A percentile compares a stretch with the other conserved stretches of the same genome.
phyloP scores from a whole-genome alignment of 2,797 vertebrate species.

The Nannoperca obscura region DNA sequence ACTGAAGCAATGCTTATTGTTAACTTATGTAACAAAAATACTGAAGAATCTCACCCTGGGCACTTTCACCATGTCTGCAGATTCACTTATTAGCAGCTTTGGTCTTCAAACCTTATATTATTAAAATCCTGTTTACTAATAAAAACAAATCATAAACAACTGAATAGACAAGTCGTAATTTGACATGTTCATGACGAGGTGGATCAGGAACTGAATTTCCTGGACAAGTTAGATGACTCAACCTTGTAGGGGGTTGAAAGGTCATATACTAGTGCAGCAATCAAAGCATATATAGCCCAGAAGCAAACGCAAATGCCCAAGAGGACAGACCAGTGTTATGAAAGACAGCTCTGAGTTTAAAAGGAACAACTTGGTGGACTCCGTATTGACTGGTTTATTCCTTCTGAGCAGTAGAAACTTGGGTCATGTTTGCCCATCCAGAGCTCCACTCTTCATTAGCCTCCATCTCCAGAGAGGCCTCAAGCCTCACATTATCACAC shows the following conservation, averaged over 20 bases:
- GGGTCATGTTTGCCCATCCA: not conserved
- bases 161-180: not conserved
- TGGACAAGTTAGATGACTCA: slow-evolving; percentile 31
- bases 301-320: not conserved
- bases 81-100: not conserved
- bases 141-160: not conserved
- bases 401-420: slow-evolving; percentile 9
- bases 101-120: not conserved
- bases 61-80: not conserved
- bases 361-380: not conserved
- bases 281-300: not conserved
- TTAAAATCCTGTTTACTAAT: not conserved
- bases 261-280: slow-evolving; percentile 34
- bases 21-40: not conserved
- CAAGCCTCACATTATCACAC: slow-evolving; percentile 21
- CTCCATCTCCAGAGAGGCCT: slow-evolving; percentile 19
- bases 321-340: slow-evolving; percentile 1
- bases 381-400: not conserved
- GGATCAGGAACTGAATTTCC: slow-evolving; percentile 5
- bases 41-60: not conserved
- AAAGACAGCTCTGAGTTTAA: slow-evolving; percentile 16
- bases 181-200: not conserved
- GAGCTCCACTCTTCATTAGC: slow-evolving; percentile 25
- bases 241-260: slow-evolving; percentile 46
- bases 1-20: not conserved